Evolutionary conservation across 1,140 invertebrate species (phyloP).

Genomic region (Hermatobates lingyangjiaoensis): DNA sequence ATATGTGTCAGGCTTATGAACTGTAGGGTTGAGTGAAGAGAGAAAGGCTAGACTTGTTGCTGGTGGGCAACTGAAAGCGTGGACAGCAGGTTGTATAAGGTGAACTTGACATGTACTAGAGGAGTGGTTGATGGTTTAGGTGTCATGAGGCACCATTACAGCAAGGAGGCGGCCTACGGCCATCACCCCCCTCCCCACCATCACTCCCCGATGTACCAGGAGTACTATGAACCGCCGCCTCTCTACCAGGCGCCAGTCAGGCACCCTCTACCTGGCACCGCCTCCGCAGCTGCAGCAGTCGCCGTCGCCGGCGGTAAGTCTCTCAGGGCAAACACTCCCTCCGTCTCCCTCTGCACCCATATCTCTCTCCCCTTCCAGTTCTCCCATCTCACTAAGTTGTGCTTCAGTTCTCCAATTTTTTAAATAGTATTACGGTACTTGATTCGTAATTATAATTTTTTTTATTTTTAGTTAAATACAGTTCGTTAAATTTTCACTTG

Average conservation of each 20-base stretch:
- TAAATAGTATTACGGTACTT: too few species aligned
- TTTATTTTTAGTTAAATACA: too few species aligned
- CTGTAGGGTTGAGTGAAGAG: too few species aligned
- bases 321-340: background rate
- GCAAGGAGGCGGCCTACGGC: constrained; percentile 14
- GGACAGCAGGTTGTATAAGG: too few species aligned
- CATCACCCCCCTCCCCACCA: constrained; percentile 28
- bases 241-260: constrained; percentile 18
- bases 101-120: constrained; percentile 20
- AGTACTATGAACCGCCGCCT: constrained; percentile 26
- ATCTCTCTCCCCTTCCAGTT: too few species aligned
- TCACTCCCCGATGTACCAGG: constrained; percentile 29
- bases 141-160: background rate
- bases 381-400: too few species aligned
- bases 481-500: too few species aligned
- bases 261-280: background rate
- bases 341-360: background rate
- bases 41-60: too few species aligned
- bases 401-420: too few species aligned
- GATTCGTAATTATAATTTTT: too few species aligned
- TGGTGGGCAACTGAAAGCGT: too few species aligned
- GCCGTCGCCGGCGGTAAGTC: background rate
- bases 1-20: too few species aligned
- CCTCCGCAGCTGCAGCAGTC: background rate
- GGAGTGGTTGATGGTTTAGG: background rate